These are phyloP conservation scores for Lissocephala sabroskyi DNA, from an alignment of 2,888 invertebrate genomes.

Conservation along the genomic window DNA sequence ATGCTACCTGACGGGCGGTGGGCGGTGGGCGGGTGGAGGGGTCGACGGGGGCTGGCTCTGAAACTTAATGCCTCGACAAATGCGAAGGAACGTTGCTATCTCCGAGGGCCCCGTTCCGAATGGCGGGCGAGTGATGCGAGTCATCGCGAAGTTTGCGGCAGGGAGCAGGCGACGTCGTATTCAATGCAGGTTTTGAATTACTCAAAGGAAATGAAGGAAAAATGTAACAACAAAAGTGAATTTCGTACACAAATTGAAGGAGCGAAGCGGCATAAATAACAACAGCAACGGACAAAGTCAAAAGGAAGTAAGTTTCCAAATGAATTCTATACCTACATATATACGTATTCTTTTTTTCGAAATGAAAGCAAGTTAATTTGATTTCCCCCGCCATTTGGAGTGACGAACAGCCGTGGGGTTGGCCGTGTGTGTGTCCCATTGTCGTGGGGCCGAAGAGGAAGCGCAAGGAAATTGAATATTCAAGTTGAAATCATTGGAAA, in stretches of 20 bases:
- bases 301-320: slow-evolving; percentile 24
- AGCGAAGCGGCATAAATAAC: neutral
- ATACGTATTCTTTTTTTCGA: slow-evolving; percentile 22
- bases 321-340: slow-evolving; percentile 21
- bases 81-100: no score
- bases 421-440: slow-evolving; percentile 39
- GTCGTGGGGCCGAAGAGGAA: slow-evolving; percentile 32
- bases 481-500: slow-evolving; percentile 31
- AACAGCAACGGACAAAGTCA: slow-evolving; percentile 5
- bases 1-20: slow-evolving; percentile 4
- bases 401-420: slow-evolving; percentile 15
- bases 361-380: slow-evolving; percentile 59
- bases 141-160: no score
- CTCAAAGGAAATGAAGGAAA: slow-evolving; percentile 52
- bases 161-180: neutral
- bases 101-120: no score
- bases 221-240: slow-evolving; percentile 46
- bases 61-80: slow-evolving; percentile 38
- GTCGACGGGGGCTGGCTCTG: slow-evolving; percentile 17
- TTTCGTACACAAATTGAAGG: slow-evolving; percentile 31
- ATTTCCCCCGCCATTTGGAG: slow-evolving; percentile 46
- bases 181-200: slow-evolving; percentile 45
- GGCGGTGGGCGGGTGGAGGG: no score
- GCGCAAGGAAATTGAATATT: slow-evolving; percentile 46
- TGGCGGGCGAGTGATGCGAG: no score